These are phyloP conservation scores for Wiebesia pumilae DNA, from an alignment of 1,140 invertebrate genomes.

Conservation along the genomic window DNA sequence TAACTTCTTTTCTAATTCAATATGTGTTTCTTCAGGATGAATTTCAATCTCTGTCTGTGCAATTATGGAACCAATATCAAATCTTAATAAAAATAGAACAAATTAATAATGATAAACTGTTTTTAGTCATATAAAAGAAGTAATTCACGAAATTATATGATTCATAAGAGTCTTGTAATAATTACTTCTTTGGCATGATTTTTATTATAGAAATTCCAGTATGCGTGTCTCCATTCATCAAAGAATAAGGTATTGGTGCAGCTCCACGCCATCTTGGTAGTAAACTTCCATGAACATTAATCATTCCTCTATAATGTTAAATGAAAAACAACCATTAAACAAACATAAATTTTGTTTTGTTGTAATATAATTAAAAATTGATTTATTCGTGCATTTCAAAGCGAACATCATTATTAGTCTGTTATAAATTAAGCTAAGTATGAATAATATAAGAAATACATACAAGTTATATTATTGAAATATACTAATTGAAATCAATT, in stretches of 20 bases:
- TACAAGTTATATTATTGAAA: too few species aligned
- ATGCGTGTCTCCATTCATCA: conserved; percentile 86
- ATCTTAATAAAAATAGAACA: conserved; percentile 71
- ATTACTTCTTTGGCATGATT: conserved; percentile 86
- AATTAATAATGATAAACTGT: neutral
- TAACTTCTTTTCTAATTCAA: conserved; percentile 81
- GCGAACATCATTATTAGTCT: too few species aligned
- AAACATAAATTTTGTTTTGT: too few species aligned
- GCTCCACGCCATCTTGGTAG: conserved; percentile 95
- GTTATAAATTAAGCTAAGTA: too few species aligned
- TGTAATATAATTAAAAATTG: too few species aligned
- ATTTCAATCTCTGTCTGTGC: conserved; percentile 80
- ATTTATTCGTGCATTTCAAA: too few species aligned
- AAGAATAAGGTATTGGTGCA: conserved; percentile 88
- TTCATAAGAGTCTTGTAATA: neutral
- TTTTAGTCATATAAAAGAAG: neutral
- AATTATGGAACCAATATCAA: conserved; percentile 91
- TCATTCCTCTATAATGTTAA: conserved; percentile 83
- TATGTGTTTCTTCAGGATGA: conserved; percentile 78
- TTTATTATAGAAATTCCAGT: conserved; percentile 94
- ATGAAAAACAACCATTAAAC: too few species aligned
- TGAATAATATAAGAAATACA: too few species aligned
- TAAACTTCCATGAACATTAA: conserved; percentile 94
- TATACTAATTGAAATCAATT: too few species aligned
- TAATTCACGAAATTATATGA: neutral